phyloP scores from a whole-genome alignment of 1,140 invertebrate genomes.

The Sitobion miscanthi region DNA sequence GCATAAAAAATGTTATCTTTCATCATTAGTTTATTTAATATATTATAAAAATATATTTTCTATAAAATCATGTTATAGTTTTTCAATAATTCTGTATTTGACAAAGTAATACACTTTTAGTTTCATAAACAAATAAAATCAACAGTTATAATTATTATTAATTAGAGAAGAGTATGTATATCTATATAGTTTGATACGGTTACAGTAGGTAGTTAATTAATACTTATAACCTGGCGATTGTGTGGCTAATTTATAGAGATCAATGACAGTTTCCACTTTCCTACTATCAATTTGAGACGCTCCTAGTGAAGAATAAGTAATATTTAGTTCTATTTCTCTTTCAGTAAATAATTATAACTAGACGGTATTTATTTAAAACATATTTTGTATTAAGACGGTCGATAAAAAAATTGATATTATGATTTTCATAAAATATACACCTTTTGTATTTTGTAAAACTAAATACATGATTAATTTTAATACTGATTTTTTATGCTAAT shows the following conservation, averaged over 20 bases:
- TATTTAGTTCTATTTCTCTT: neutral
- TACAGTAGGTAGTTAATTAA: too few species aligned
- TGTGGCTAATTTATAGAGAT: conserved; percentile 47
- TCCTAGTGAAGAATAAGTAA: neutral
- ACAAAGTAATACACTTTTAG: neutral
- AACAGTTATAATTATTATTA: neutral
- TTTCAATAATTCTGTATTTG: neutral
- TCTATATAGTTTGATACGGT: conserved; percentile 11
- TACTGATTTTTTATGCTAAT: neutral
- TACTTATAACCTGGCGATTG: neutral
- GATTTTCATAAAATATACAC: neutral
- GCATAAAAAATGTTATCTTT: neutral
- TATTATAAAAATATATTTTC: neutral
- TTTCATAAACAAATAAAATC: neutral
- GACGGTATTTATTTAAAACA: neutral
- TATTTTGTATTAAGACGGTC: neutral
- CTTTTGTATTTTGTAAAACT: neutral
- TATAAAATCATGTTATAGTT: neutral
- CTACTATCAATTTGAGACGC: conserved; percentile 35
- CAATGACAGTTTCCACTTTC: conserved; percentile 44
- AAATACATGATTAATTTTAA: neutral
- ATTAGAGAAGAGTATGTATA: neutral
- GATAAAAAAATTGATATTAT: neutral
- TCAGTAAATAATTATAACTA: neutral
- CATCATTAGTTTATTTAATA: neutral